Percentiles rank a stretch among this genome's conserved stretches.
Conservation (phyloP, 1,140 invertebrate species). For the Heliconius nattereri region DNA sequence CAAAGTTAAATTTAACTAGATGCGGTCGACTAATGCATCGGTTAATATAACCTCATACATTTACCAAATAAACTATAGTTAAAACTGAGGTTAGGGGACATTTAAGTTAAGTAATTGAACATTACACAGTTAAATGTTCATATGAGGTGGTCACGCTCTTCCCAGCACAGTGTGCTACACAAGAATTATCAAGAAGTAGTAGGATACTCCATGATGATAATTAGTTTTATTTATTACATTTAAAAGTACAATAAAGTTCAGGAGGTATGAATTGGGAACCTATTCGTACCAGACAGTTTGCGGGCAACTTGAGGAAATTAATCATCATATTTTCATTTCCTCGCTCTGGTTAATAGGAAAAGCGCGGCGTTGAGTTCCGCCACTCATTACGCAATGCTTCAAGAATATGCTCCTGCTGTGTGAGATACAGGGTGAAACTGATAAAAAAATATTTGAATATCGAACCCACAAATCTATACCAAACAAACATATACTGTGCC, state of each 20-base stretch:
- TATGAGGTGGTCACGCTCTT: not conserved
- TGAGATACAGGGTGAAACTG: too few species aligned
- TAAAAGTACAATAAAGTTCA: too few species aligned
- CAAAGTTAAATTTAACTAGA: conserved; percentile 41
- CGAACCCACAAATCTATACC: too few species aligned
- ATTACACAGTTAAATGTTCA: not conserved
- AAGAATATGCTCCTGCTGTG: not conserved
- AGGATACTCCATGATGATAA: too few species aligned
- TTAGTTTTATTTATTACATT: too few species aligned
- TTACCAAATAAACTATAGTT: not conserved
- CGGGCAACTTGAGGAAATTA: not conserved
- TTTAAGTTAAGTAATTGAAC: not conserved
- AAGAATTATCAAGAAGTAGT: too few species aligned
- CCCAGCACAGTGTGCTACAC: too few species aligned
- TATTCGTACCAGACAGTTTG: not conserved
- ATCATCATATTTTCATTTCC: too few species aligned
- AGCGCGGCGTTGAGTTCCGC: not conserved
- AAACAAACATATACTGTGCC: too few species aligned
- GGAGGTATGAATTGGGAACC: too few species aligned
- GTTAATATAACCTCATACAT: conserved; percentile 19
- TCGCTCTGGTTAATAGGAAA: not conserved
- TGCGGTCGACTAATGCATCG: conserved; percentile 38
- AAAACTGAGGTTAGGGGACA: not conserved
- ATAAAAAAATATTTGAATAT: too few species aligned
- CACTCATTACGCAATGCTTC: not conserved